Conservation (phyloP, 2,113 vertebrate genomes). For the Melanerpes aurifrons region DNA sequence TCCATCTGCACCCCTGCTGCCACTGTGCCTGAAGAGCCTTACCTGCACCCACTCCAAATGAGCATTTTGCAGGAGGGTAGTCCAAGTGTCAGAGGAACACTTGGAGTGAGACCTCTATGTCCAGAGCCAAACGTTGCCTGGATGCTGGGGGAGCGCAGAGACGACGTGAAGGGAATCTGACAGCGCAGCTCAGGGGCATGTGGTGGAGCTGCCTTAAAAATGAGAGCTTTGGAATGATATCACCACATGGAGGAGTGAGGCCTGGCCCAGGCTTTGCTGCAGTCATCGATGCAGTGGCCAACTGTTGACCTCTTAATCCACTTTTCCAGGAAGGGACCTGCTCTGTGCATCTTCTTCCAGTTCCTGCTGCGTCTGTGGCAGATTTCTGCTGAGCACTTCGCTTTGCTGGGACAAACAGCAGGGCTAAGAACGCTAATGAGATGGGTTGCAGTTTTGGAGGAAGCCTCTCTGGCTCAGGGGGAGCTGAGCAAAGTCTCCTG, state of each 20-base stretch:
- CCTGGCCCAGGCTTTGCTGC: background rate
- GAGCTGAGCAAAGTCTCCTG: background rate
- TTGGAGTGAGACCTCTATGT: background rate
- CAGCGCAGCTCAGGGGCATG: background rate
- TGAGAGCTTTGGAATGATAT: background rate
- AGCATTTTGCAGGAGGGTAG: background rate
- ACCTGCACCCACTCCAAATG: background rate
- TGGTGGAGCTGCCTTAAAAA: background rate
- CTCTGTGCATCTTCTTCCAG: background rate
- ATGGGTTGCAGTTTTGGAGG: background rate
- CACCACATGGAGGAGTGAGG: background rate
- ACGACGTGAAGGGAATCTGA: background rate
- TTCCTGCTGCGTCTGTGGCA: background rate
- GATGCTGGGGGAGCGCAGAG: background rate
- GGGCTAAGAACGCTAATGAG: background rate
- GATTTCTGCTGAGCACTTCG: background rate
- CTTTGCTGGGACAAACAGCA: background rate
- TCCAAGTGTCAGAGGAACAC: background rate
- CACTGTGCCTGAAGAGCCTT: background rate
- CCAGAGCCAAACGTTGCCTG: background rate
- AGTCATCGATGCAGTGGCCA: background rate
- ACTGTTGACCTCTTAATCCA: background rate
- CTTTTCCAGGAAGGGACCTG: background rate
- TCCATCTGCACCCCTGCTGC: background rate
- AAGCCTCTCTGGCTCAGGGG: background rate